These are phyloP conservation scores for Anthopleura sola DNA, from an alignment of 64 coral and sea anemone genomes.

Conservation along the genomic window DNA sequence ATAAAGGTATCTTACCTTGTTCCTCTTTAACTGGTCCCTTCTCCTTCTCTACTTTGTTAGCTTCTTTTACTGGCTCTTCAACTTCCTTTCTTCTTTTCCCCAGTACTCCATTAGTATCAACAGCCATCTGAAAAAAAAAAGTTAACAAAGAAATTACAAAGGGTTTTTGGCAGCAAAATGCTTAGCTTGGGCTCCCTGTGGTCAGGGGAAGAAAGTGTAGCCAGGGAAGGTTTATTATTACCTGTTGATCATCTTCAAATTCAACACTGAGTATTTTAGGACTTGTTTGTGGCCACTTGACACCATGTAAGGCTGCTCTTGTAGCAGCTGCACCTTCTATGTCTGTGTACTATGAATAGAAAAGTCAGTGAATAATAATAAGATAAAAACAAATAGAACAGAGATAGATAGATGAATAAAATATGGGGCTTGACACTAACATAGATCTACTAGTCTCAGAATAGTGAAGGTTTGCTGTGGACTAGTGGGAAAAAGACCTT, in stretches of 20 bases:
- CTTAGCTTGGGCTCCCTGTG: no score
- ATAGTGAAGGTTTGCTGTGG: no score
- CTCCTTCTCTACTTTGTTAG: slow-evolving; percentile 46
- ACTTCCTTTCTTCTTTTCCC: slow-evolving; percentile 42
- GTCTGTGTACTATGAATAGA: slow-evolving; percentile 46
- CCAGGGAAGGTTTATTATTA: background rate
- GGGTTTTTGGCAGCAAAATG: background rate
- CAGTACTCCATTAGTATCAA: slow-evolving; percentile 56
- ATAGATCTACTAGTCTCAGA: no score
- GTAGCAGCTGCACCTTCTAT: slow-evolving; percentile 69
- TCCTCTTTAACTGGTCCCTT: slow-evolving; percentile 12
- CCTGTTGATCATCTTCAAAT: slow-evolving; percentile 88
- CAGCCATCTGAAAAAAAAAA: slow-evolving; percentile 53
- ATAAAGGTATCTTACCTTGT: slow-evolving; percentile 30
- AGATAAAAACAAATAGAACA: background rate
- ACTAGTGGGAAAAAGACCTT: no score
- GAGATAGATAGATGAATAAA: background rate
- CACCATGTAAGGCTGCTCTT: slow-evolving; percentile 75
- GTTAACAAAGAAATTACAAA: background rate
- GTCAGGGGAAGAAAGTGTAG: no score
- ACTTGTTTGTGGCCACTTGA: slow-evolving; percentile 92
- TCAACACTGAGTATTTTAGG: slow-evolving; percentile 86
- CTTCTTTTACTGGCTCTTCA: background rate
- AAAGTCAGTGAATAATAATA: background rate
- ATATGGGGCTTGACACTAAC: no score